Percentiles rank a stretch among this genome's conserved stretches.
Evolutionary conservation across 2,888 invertebrate genomes (phyloP).

Genomic region (Troides aeacus): DNA sequence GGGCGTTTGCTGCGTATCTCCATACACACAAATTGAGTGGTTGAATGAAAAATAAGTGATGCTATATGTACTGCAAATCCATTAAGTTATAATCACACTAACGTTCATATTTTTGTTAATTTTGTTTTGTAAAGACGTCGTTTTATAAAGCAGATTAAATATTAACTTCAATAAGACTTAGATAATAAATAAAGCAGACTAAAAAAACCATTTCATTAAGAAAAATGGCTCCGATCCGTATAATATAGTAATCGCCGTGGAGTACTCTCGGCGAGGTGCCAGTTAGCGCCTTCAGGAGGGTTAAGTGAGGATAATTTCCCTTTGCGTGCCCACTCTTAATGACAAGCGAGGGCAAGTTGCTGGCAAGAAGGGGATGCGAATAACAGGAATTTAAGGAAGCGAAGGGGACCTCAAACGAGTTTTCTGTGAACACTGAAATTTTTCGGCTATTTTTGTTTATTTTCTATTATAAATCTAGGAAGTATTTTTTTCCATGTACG

Average conservation of each 20-base stretch:
- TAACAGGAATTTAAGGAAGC: conserved; percentile 37
- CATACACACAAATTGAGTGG: too few species aligned
- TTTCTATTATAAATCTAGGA: neutral
- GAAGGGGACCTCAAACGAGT: conserved; percentile 31
- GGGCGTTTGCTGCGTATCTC: too few species aligned
- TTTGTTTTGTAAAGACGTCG: too few species aligned
- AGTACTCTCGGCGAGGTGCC: conserved; percentile 76
- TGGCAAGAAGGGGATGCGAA: conserved; percentile 34
- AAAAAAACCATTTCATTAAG: conserved; percentile 47
- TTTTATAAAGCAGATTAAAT: too few species aligned
- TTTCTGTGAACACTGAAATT: conserved; percentile 14
- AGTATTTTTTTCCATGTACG: neutral
- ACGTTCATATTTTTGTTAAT: too few species aligned
- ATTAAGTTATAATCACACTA: too few species aligned
- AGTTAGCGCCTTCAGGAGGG: conserved; percentile 79
- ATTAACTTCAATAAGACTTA: neutral
- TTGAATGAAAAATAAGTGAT: too few species aligned
- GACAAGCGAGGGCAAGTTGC: conserved; percentile 46
- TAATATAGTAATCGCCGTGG: conserved; percentile 74
- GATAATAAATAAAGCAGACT: conserved; percentile 9
- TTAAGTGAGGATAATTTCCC: conserved; percentile 79
- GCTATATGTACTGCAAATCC: too few species aligned
- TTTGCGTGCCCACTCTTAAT: conserved; percentile 76
- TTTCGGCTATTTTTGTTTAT: conserved; percentile 2
- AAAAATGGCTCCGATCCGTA: conserved; percentile 72